Evolutionary conservation across 2,888 invertebrate genomes (phyloP), one percentile per base, ranked within the genome.

Genomic region (Bimastos eiseni): DNA sequence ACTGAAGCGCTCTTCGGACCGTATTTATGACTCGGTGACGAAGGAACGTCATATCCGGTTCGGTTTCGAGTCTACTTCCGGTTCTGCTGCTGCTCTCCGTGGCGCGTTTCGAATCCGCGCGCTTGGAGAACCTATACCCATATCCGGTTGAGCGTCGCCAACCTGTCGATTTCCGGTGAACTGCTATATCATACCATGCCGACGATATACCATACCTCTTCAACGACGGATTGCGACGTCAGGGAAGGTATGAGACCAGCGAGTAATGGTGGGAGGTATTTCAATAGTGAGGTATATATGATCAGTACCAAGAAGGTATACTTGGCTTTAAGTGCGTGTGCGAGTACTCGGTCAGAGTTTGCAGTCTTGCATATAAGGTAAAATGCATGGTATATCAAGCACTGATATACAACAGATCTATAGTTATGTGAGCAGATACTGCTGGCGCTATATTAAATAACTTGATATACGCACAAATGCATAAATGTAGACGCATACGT

Each of bases 191-290:
- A 84, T 34, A 24, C 86, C 86, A 86, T 86, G 86, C 86, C 86
- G 21, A 86, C 86, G 37, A 86, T 86, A 34, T 86, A 86, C 24
- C 86, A 86, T 36, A 86, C 86, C 36, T n/a, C 70, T n/a, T 70
- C 70, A n/a, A 15, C 36, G 36, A 86, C 34, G 36, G 86, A 86
- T 86, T 86, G 86, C 17, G 86, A 86, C 34, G 34, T 86, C 86
- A 86, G 86, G 8, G 86, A 86, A 86, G 86, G 86, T 86, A 86
- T 36, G 37, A 86, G 17, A 86, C n/a, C 70, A 70, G n/a, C 70
- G n/a, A 70, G 6, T 8, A n/a, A 11, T 30, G 30, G 70, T 13
- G 17, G 30, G n/a, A 70, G 70, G 70, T n/a, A 11, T n/a, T 70
- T 70, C 70, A 8, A 70, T 70, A 49, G 13, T 30, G 0, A 70